These are phyloP conservation scores for Cephalopachus bancanus DNA, from an alignment of 2,797 vertebrate species.

Conservation along the genomic window DNA sequence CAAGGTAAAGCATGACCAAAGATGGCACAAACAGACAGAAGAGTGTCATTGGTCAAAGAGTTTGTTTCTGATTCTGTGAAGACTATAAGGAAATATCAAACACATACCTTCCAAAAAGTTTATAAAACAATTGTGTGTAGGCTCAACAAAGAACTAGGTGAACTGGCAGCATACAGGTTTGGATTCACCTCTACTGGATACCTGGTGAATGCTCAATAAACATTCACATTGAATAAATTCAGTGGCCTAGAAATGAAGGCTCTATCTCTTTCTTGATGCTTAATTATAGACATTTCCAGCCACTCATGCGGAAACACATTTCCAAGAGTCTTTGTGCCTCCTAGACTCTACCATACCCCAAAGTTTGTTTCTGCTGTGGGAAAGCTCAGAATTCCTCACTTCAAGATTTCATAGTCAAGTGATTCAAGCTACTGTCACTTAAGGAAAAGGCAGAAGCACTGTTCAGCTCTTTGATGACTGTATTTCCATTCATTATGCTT, in stretches of 20 bases:
- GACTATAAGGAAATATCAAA: not conserved
- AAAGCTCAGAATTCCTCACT: slow-evolving; percentile 11
- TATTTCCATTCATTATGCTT: not conserved
- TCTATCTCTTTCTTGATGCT: slow-evolving; percentile 24
- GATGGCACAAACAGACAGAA: not conserved
- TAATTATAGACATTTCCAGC: slow-evolving; percentile 54
- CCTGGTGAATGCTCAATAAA: slow-evolving; percentile 50
- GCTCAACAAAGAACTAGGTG: not conserved
- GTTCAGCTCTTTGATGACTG: not conserved
- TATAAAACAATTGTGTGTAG: not conserved
- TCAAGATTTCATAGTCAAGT: slow-evolving; percentile 49
- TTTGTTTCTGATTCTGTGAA: not conserved
- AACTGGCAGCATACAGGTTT: not conserved
- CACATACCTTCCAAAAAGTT: not conserved
- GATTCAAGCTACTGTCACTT: slow-evolving; percentile 14
- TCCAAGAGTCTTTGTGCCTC: not conserved
- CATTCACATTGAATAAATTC: slow-evolving; percentile 62
- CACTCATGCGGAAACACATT: slow-evolving; percentile 57
- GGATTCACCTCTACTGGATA: not conserved
- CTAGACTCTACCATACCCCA: not conserved
- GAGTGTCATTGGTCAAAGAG: not conserved
- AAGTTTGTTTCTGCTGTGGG: slow-evolving; percentile 54
- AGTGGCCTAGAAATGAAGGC: slow-evolving; percentile 62
- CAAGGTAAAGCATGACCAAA: not conserved
- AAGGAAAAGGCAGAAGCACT: not conserved